A percentile compares a stretch with the other conserved stretches of the same genome.
phyloP scores from a whole-genome alignment of 2,888 invertebrate species.

The Aquatica leii region DNA sequence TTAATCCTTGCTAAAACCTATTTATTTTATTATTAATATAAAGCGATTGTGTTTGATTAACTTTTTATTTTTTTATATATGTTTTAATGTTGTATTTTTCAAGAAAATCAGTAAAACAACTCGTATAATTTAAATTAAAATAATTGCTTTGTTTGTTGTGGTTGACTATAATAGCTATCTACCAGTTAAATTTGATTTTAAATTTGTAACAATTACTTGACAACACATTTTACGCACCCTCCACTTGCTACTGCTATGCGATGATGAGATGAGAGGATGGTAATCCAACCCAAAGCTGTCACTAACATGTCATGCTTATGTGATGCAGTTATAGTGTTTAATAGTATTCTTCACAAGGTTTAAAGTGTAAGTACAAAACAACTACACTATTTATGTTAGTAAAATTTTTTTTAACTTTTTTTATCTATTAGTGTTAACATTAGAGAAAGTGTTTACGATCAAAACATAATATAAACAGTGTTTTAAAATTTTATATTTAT shows the following conservation, averaged over 20 bases:
- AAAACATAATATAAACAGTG: too few relatives aligned
- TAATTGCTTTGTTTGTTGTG: background rate
- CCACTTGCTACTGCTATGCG: slow-evolving; percentile 42
- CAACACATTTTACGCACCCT: slow-evolving; percentile 43
- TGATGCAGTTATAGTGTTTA: slow-evolving; percentile 23
- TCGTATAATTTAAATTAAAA: background rate
- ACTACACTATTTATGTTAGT: too few relatives aligned
- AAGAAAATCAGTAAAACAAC: background rate
- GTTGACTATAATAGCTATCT: too few relatives aligned
- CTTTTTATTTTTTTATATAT: too few relatives aligned
- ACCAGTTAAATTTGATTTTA: slow-evolving; percentile 34
- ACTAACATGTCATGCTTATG: slow-evolving; percentile 34
- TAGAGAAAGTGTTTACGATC: too few relatives aligned
- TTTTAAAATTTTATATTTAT: too few relatives aligned
- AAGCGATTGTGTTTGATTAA: slow-evolving; percentile 24
- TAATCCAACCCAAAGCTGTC: slow-evolving; percentile 53
- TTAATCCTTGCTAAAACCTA: slow-evolving; percentile 26
- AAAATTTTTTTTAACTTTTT: too few relatives aligned
- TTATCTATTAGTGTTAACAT: too few relatives aligned
- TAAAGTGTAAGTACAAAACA: too few relatives aligned
- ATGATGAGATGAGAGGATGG: slow-evolving; percentile 54
- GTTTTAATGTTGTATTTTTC: background rate
- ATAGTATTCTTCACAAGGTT: too few relatives aligned
- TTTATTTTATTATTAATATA: slow-evolving; percentile 33
- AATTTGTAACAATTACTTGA: slow-evolving; percentile 46